Evolutionary conservation across 2,113 vertebrate genomes (phyloP), one percentile per base, ranked within the genome.

Genomic region (Hypocryptadius cinnamomeus): DNA sequence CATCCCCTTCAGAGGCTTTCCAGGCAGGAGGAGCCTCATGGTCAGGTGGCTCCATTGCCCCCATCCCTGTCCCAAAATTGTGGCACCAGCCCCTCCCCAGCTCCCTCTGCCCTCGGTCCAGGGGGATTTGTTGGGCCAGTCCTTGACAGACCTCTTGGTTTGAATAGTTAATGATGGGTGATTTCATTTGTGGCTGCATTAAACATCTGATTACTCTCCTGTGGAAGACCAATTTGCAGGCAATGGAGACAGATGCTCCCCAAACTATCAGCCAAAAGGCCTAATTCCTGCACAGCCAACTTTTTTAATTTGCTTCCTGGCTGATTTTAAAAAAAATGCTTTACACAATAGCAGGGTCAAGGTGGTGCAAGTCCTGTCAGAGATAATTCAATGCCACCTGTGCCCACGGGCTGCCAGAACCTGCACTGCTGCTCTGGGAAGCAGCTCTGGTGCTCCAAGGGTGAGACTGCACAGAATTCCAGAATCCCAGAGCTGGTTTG

Each of bases 171-270:
- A 92, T 59, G 94, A 79, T 40, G 83, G 88, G 96, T 42, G 93
- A 79, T 95, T 95, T 85, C 93, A 92, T 96, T 96, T 95, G 95
- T 0, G 42, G 86, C 91, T 78, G 79, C 92, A 91, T 95, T 96
- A 93, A 91, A 85, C 90, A 70, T 79, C 96, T 95, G 95, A 97
- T 97, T 95, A 94, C 92, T 96, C 95, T 96, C 94, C 88, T 68
- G 92, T 92, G 93, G 64, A 96, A 95, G 91, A 83, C 85, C 92
- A 94, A 96, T 97, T 96, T 94, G 54, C 94, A 83, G 95, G 56
- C 13, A 81, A 96, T 96, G 80, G 97, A 97, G 97, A 96, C 92
- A 86, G 95, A 97, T 96, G 92, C 54, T 89, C 94, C 88, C 83
- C 87, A 89, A 96, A 95, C 93, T 82, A 87, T 86, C 96, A 95